Evolutionary conservation across 2,797 vertebrate genomes (phyloP).

Genomic region (Strix occidentalis): DNA sequence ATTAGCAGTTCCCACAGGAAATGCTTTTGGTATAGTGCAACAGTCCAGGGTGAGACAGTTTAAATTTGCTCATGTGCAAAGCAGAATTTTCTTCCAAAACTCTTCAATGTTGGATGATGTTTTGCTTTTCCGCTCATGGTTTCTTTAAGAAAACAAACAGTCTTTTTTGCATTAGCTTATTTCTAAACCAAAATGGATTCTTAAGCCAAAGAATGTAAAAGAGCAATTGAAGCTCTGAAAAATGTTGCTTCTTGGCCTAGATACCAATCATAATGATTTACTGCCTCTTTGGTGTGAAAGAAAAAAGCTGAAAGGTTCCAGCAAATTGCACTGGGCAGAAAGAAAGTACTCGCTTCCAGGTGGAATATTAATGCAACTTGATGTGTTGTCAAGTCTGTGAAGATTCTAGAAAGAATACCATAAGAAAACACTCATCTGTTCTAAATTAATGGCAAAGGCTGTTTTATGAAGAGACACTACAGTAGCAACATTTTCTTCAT

Average conservation of each 20-base stretch:
- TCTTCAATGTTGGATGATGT: background rate
- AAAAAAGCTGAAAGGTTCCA: conserved; percentile 48
- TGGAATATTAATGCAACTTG: conserved; percentile 55
- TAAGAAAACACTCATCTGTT: conserved; percentile 38
- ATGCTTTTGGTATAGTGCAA: background rate
- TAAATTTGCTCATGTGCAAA: background rate
- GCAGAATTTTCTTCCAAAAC: background rate
- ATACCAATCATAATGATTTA: conserved; percentile 65
- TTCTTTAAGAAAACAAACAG: conserved; percentile 30
- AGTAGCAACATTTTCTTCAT: conserved; percentile 27
- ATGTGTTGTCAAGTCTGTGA: conserved; percentile 37
- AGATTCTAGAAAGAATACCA: conserved; percentile 39
- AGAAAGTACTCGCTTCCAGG: conserved; percentile 37
- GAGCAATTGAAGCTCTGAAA: conserved; percentile 60
- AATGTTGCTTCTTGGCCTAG: conserved; percentile 43
- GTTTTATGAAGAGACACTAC: conserved; percentile 23
- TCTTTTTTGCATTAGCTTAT: background rate
- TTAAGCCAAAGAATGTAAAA: conserved; percentile 60
- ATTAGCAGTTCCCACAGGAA: background rate
- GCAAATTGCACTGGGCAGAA: conserved; percentile 51
- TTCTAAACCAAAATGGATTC: conserved; percentile 56
- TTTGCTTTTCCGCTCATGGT: background rate
- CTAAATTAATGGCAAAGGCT: conserved; percentile 62
- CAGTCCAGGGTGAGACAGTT: background rate
- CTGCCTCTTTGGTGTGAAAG: background rate